Evolutionary conservation across 2,113 vertebrate genomes (phyloP).

Genomic region (Falcunculus frontatus): DNA sequence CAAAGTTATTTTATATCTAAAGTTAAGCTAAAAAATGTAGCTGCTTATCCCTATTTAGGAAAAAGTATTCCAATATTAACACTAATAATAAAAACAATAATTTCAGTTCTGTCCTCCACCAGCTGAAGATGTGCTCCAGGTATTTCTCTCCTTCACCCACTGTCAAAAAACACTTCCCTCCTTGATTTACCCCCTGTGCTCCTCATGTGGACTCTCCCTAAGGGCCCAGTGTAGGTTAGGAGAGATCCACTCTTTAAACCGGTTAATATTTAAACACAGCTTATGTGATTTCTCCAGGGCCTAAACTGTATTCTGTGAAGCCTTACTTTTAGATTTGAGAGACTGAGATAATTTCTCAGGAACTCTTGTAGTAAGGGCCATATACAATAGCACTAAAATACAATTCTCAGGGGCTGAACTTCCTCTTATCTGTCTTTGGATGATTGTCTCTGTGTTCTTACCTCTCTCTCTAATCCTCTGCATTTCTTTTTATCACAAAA

Average conservation of each 20-base stretch:
- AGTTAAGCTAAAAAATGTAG: background rate
- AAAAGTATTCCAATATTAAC: background rate
- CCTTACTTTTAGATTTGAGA: background rate
- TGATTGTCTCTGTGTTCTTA: background rate
- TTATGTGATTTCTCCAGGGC: background rate
- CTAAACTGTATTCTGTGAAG: background rate
- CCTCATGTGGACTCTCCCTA: background rate
- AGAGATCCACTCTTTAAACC: background rate
- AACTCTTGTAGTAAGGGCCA: background rate
- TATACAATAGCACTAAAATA: background rate
- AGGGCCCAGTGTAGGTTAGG: background rate
- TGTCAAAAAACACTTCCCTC: rapidly evolving
- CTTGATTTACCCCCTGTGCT: background rate
- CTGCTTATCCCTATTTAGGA: background rate
- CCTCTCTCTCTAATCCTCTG: background rate
- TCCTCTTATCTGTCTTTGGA: background rate
- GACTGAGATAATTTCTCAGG: background rate
- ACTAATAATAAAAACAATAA: background rate
- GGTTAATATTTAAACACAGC: background rate
- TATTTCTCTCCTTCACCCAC: background rate
- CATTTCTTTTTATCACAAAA: background rate
- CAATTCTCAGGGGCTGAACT: background rate
- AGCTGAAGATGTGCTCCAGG: background rate
- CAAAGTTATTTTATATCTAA: background rate
- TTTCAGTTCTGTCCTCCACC: background rate